Base-by-base conservation (phyloP, 2,888 invertebrate genomes). In the Cheilosia soror region DNA sequence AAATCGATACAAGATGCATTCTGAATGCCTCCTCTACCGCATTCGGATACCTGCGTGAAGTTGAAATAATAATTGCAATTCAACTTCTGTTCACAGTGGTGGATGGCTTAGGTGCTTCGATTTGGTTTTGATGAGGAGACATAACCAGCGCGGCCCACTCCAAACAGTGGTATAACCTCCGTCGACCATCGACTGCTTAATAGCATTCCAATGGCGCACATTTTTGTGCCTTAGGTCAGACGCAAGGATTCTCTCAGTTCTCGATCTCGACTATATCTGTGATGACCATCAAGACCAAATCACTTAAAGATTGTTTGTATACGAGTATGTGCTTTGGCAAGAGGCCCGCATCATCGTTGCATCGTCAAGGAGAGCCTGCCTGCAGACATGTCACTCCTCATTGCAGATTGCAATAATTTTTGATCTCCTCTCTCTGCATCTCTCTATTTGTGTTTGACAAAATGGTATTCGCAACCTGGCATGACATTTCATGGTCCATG, bases 61-160 rank as follows among this genome's bases (percentile, higher is more conserved):
- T 62, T 55, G 69, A 80, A 76, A 72, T 55, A 62, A 85, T 85
- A 79, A 79, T 85, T 85, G 71, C 71, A 66, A 71, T 65, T 66
- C 71, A 80, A 85, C 84, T 80, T 79, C 79, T 85, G 80, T 76
- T 75, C 63, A 53, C 69, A 47, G 33, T 33, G 15, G 37, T 11
- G 29, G 33, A 15, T 25, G 51, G 25, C 65, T 31, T 51, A 31
- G 68, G 31, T 58, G 58, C 40, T 63, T 75, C 44, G 40, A 25
- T 49, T 71, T 66, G 71, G 69, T 60, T 68, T 73, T 73, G 42
- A 60, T 69, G 40, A 53, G 55, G 49, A 31, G 25, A 66, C 42
- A 47, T 42, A 27, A 51, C 42, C 51, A 68, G 20, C 40, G 7
- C 37, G 47, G 33, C 78, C 66, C 68, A 73, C 68, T 73, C 71